These are phyloP conservation scores for Disparrhopalites patrizii DNA, from an alignment of 2,888 invertebrate species.

Conservation along the genomic window DNA sequence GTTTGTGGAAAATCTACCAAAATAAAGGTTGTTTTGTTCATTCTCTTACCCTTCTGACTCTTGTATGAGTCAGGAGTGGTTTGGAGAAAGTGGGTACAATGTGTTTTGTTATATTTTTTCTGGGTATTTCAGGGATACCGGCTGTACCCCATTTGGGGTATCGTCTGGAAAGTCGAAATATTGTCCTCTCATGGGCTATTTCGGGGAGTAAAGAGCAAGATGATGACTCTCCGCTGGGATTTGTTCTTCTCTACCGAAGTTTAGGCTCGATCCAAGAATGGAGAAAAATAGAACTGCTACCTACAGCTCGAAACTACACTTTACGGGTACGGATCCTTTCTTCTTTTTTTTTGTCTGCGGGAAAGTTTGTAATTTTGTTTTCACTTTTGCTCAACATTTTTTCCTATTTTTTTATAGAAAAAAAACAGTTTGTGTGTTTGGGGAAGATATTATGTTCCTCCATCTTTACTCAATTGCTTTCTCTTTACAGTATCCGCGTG, in stretches of 20 bases:
- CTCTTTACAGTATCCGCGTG: too few relatives aligned
- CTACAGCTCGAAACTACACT: conserved; percentile 42
- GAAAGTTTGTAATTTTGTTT: neutral
- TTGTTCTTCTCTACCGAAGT: conserved; percentile 43
- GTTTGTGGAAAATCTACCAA: too few relatives aligned
- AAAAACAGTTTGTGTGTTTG: too few relatives aligned
- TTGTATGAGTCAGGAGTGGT: too few relatives aligned
- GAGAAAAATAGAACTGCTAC: conserved; percentile 44
- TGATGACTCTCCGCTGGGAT: conserved; percentile 44
- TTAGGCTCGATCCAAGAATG: conserved; percentile 46
- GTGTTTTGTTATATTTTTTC: too few relatives aligned
- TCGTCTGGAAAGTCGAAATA: conserved; percentile 40
- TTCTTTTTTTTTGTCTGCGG: neutral
- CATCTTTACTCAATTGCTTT: too few relatives aligned
- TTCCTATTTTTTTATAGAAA: too few relatives aligned
- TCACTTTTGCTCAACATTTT: too few relatives aligned
- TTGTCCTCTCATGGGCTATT: conserved; percentile 42
- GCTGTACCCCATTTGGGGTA: conserved; percentile 38
- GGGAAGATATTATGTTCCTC: too few relatives aligned
- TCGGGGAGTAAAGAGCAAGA: conserved; percentile 13
- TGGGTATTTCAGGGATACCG: conserved; percentile 42
- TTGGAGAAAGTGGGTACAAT: too few relatives aligned
- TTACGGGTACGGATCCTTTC: conserved; percentile 37
- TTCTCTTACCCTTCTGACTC: too few relatives aligned
- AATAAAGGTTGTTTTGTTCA: too few relatives aligned